Evolutionary conservation across 2,797 vertebrate species (phyloP), one percentile per base, ranked within the genome.

Genomic region (Hoplostethus mediterraneus): DNA sequence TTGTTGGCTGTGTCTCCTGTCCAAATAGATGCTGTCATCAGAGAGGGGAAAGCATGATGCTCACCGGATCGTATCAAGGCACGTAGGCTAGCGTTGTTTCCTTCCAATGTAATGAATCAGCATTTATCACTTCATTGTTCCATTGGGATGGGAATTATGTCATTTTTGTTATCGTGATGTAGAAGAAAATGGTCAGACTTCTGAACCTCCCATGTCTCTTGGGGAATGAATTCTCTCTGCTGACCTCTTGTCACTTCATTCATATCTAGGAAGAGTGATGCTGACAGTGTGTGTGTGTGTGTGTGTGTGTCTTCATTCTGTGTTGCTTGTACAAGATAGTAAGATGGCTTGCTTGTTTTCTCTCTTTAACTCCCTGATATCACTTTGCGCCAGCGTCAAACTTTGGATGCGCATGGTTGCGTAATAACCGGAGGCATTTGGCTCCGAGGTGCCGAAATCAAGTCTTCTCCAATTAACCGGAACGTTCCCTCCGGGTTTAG

Each of bases 31-130:
- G 75, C 67, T 89, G 90, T 91, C 88, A 89, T 89, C 85, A 90
- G 63, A 87, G 69, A 89, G 92, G 91, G 90, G 92, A 94, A 93
- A 93, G 78, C 89, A 89, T 76, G 77, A 70, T 89, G 84, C 89
- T 92, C 88, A 87, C 79, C 70, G 76, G 75, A 85, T 86, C 81
- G 75, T 84, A 87, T 89, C 77, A 80, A 84, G 77, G 31, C 60
- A 52, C 28, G 53, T 54, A 68, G 54, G 63, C 74, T 38, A 2
- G 76, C 52, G 51, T 31, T 78, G 67, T 81, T 88, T 78, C 21
- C 67, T 72, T n/a, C 55, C 33, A 72, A 56, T 45, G 57, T 8
- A 28, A 13, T 40, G 36, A 8, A 11, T 54, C 45, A 6, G 16
- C 6, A 25, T 12, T 31, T 30, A 31, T 30, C n/a, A 9, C n/a